Percentiles rank a stretch among this genome's conserved stretches.
Evolutionary conservation across 2,113 vertebrate species (phyloP).

Genomic region (Aegotheles bennettii): DNA sequence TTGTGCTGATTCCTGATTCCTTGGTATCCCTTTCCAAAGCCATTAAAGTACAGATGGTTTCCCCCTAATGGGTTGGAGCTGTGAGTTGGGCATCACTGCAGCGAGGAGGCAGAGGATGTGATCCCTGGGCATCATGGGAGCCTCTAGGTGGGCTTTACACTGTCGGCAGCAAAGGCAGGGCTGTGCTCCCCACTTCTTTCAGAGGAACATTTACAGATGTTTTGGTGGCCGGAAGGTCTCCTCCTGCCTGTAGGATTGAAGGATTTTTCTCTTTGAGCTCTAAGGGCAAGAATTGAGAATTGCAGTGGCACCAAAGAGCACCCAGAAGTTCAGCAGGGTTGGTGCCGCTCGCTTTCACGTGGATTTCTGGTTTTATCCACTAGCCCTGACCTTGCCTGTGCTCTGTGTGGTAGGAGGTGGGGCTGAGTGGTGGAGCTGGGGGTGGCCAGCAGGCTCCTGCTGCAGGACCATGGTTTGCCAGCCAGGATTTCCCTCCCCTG

Average conservation of each 20-base stretch:
- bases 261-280: not conserved
- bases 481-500: not conserved
- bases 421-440: not conserved
- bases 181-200: not conserved
- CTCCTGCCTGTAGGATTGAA: not conserved
- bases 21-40: not conserved
- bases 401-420: not conserved
- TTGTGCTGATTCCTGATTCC: not conserved
- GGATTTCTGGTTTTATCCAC: not conserved
- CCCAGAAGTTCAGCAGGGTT: no score
- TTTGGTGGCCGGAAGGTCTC: not conserved
- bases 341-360: fast-evolving
- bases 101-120: not conserved
- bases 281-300: not conserved
- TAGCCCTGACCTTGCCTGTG: not conserved
- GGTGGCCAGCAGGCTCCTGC: not conserved
- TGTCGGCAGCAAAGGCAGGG: not conserved
- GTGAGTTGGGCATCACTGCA: not conserved
- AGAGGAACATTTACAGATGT: not conserved
- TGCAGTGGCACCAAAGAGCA: not conserved
- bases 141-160: not conserved
- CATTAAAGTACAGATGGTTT: not conserved
- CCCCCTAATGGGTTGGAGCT: no score
- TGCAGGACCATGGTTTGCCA: not conserved
- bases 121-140: fast-evolving